A percentile compares a stretch with the other conserved stretches of the same genome.
phyloP scores from a whole-genome alignment of 1,140 invertebrate species.

The Formica exsecta region DNA sequence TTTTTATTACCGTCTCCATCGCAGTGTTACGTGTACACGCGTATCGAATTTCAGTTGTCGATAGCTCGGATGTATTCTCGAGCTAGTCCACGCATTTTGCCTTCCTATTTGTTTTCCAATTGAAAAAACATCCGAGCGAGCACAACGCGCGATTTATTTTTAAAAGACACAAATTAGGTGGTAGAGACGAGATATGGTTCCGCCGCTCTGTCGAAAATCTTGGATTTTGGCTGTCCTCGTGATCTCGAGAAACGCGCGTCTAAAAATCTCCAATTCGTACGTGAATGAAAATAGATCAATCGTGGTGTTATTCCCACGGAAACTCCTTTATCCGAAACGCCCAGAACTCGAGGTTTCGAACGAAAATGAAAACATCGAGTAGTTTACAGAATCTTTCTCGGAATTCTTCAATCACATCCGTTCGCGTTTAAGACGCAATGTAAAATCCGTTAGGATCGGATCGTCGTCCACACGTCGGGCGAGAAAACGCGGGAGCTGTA shows the following conservation, averaged over 20 bases:
- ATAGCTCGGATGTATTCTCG: neutral
- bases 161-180: constrained; percentile 23
- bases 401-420: neutral
- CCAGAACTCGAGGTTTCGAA: neutral
- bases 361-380: constrained; percentile 38
- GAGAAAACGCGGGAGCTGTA: neutral
- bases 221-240: neutral
- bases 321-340: neutral
- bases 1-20: constrained; percentile 32
- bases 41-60: constrained; percentile 24
- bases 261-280: constrained; percentile 3
- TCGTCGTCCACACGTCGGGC: neutral
- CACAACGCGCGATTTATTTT: constrained; percentile 39
- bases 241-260: constrained; percentile 2
- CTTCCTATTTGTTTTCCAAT: constrained; percentile 33
- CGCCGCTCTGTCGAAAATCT: neutral
- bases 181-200: neutral
- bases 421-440: neutral
- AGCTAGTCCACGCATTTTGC: constrained; percentile 1
- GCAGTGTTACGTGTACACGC: neutral
- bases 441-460: neutral
- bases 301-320: constrained; percentile 1
- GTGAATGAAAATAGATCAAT: constrained; percentile 42
- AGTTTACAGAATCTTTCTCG: neutral
- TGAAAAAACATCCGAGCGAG: constrained; percentile 22